Evolutionary conservation across 2,888 invertebrate species (phyloP).

Genomic region (Trichogramma dendrolimi): DNA sequence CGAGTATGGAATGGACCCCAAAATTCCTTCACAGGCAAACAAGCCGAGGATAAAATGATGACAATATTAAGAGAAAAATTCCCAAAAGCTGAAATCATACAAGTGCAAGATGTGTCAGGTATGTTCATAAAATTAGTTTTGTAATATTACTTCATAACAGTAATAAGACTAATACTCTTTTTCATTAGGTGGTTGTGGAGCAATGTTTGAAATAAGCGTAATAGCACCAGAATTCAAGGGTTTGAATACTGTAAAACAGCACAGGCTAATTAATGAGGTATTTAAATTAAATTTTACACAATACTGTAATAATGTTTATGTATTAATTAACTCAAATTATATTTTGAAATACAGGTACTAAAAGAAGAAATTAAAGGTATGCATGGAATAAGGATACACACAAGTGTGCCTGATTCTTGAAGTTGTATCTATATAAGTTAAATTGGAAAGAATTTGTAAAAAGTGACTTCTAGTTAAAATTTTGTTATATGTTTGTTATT

Average conservation of each 20-base stretch:
- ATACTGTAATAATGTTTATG: background rate
- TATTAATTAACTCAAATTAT: background rate
- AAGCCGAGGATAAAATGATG: slow-evolving; percentile 50
- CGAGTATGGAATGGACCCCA: slow-evolving; percentile 48
- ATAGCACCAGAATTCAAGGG: slow-evolving; percentile 69
- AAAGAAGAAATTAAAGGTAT: slow-evolving; percentile 76
- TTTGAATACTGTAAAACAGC: slow-evolving; percentile 68
- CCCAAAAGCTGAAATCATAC: slow-evolving; percentile 62
- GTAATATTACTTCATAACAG: too few relatives aligned
- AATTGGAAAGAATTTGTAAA: background rate
- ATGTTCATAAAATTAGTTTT: background rate
- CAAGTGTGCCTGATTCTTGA: slow-evolving; percentile 54
- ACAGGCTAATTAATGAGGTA: slow-evolving; percentile 65
- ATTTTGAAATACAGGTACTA: slow-evolving; percentile 54
- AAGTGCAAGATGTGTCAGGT: slow-evolving; percentile 66
- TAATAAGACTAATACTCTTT: background rate
- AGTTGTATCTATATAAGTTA: background rate
- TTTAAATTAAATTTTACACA: background rate
- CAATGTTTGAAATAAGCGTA: slow-evolving; percentile 72
- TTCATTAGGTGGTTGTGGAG: slow-evolving; percentile 69
- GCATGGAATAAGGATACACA: slow-evolving; percentile 78
- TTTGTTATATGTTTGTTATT: background rate
- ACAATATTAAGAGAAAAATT: slow-evolving; percentile 53
- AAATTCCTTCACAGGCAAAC: slow-evolving; percentile 42
- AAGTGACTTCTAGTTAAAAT: background rate